phyloP scores from a whole-genome alignment of 2,113 vertebrate species.

The Callipepla californica region DNA sequence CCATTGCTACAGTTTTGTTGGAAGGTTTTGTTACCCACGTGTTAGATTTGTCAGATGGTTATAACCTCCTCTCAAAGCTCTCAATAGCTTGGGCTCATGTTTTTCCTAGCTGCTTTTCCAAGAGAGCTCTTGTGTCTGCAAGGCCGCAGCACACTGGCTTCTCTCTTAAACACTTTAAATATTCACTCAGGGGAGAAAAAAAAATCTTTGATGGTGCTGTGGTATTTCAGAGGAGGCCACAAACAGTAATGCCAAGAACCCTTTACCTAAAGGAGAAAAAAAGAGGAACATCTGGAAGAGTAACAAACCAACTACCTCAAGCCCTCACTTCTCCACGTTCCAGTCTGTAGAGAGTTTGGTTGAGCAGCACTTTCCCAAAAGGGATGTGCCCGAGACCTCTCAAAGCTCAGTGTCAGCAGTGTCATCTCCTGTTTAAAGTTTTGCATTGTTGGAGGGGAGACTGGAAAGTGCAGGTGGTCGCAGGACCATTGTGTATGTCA shows the following conservation, averaged over 20 bases:
- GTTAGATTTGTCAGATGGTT: neutral
- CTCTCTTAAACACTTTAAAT: neutral
- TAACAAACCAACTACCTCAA: neutral
- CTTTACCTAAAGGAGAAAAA: neutral
- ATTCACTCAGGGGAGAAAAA: neutral
- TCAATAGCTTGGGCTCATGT: rapidly evolving
- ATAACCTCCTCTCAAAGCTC: neutral
- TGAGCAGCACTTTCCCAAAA: neutral
- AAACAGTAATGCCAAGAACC: neutral
- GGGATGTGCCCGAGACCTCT: neutral
- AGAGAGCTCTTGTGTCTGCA: neutral
- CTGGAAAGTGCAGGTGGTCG: neutral
- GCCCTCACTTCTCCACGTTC: neutral
- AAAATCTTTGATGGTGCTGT: neutral
- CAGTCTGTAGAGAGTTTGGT: neutral
- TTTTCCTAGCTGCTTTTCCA: neutral
- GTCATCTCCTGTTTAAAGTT: neutral
- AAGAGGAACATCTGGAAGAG: neutral
- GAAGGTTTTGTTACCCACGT: neutral
- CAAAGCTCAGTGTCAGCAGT: neutral
- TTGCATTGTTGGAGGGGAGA: neutral
- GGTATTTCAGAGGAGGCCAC: neutral
- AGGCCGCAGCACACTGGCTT: rapidly evolving
- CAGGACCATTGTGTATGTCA: neutral
- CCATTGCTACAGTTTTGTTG: neutral